phyloP scores from a whole-genome alignment of 1,140 invertebrate genomes.

The Sipha flava region DNA sequence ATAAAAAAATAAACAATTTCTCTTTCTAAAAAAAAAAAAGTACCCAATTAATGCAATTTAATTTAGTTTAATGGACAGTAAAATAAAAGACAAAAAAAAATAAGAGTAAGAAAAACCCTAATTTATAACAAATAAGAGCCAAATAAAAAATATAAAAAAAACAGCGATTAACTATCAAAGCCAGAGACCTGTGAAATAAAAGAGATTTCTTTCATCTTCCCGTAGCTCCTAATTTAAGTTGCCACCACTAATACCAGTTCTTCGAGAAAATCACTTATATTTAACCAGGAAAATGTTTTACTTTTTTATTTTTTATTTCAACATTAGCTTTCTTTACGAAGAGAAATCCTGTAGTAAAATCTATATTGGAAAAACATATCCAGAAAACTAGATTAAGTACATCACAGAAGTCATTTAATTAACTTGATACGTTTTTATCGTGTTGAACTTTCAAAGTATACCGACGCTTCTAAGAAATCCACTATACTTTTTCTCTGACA shows the following conservation, averaged over 20 bases:
- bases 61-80: not conserved
- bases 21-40: too few species aligned
- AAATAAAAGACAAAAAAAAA: not conserved
- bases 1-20: not conserved
- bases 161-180: not conserved
- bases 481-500: not conserved
- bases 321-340: not conserved
- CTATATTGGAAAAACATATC: not conserved
- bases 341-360: not conserved
- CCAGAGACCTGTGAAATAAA: conserved; percentile 7
- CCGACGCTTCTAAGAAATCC: not conserved
- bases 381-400: not conserved
- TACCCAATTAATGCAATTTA: not conserved
- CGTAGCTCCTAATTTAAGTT: not conserved
- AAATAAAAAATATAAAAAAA: not conserved
- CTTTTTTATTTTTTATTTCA: not conserved
- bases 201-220: conserved; percentile 6
- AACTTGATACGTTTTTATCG: not conserved
- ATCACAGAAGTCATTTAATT: conserved; percentile 3
- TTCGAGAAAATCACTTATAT: not conserved
- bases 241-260: not conserved
- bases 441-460: not conserved
- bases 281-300: not conserved
- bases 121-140: not conserved
- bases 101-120: not conserved